Base-by-base conservation (phyloP, 2,113 vertebrate species). In the Thymallus thymallus region DNA sequence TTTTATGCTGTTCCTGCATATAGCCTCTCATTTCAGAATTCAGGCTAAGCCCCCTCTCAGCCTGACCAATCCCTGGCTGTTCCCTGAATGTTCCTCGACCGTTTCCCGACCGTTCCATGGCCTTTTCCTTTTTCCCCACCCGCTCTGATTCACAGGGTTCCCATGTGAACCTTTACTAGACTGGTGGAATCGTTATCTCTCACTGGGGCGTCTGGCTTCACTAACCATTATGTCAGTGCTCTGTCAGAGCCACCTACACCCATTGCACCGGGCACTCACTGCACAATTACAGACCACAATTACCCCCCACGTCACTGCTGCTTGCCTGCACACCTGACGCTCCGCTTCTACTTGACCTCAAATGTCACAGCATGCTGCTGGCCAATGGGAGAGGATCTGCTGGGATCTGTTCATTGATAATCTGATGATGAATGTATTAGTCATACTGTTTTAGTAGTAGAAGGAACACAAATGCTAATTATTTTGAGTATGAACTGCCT, bases 141-240 rank as follows among this genome's bases (percentile, higher is more conserved):
- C 60, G 0, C 56, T 35, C 55, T 55, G 45, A 76, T 75, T 85
- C 74, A 75, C 26, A 30, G 45, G 22, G 85, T 93, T 92, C 90
- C 88, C 88, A 89, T 46, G 88, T 88, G 87, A 91, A 90, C 88
- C 55, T 22, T 80, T 41, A 23, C 55, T 67, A 70, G 29, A 24
- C 26, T 30, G 20, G 24, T 79, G 56, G 74, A 76, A 68, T 76
- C 55, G 78, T 90, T 90, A 90, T 91, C 86, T 85, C 73, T 70
- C 68, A 23, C 79, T 73, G 71, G 71, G 18, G 76, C 75, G 84
- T 73, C 68, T 45, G 84, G 73, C 76, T 78, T 78, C 75, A 22
- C 84, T 84, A 88, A 64, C 84, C 82, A 84, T 87, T 91, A 89
- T 91, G 84, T 82, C n/a, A 83, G 26, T n/a, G 16, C 75, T 7